Evolutionary conservation across 2,113 vertebrate genomes (phyloP).

Genomic region (Perognathus longimembris): DNA sequence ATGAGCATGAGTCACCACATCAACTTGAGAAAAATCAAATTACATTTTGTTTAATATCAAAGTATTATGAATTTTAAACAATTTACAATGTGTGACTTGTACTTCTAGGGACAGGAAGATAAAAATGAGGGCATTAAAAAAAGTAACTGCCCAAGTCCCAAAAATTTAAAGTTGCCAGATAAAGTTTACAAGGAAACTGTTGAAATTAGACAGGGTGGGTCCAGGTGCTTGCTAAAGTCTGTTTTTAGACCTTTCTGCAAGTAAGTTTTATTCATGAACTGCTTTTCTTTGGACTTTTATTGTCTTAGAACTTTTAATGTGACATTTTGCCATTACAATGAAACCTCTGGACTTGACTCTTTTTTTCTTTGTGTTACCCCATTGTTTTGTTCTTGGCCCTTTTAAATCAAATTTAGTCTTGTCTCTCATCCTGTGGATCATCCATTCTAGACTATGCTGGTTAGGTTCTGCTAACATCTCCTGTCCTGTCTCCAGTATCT

Average conservation of each 20-base stretch:
- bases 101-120: background rate
- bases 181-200: background rate
- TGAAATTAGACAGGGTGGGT: background rate
- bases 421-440: background rate
- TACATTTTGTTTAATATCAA: background rate
- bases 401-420: background rate
- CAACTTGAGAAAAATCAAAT: background rate
- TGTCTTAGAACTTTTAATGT: background rate
- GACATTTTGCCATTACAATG: background rate
- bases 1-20: background rate
- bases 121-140: background rate
- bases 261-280: background rate
- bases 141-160: background rate
- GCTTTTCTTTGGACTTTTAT: background rate
- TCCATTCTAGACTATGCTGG: background rate
- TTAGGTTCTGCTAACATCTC: too few species aligned
- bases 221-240: background rate
- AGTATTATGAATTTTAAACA: slow-evolving; percentile 9
- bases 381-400: background rate
- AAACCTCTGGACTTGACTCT: background rate
- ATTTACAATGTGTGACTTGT: background rate
- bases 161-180: background rate
- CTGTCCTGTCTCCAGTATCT: too few species aligned
- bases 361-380: background rate
- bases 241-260: background rate